Conservation (phyloP, 37 sponge, comb jelly and placozoan genomes). For the Geodia barretti region DNA sequence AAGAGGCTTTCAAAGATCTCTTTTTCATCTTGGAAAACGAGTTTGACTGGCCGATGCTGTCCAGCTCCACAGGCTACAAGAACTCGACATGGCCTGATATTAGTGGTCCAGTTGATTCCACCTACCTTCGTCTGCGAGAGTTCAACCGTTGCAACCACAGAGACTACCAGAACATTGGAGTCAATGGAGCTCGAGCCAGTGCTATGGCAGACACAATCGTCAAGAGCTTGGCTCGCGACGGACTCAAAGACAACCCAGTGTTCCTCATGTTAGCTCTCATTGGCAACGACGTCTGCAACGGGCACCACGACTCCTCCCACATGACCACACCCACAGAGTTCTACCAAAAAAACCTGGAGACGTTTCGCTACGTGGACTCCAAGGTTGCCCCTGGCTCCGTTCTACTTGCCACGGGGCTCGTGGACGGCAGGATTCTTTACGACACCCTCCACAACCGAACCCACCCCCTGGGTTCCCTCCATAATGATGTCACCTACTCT, state of each 20-base stretch:
- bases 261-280: conserved; percentile 70
- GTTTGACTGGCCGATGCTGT: conserved; percentile 95
- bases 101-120: conserved; percentile 81
- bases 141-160: conserved; percentile 90
- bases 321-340: conserved; percentile 95
- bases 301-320: conserved; percentile 68
- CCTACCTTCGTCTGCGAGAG: conserved; percentile 52
- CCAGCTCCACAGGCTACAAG: conserved; percentile 72
- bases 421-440: conserved; percentile 85
- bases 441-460: conserved; percentile 72
- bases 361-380: conserved; percentile 72
- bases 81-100: conserved; percentile 73
- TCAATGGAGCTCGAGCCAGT: conserved; percentile 83
- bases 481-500: conserved; percentile 82
- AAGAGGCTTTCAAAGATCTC: conserved; percentile 64
- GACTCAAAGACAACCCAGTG: conserved; percentile 62
- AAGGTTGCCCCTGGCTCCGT: conserved; percentile 69
- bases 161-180: conserved; percentile 92
- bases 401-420: conserved; percentile 72
- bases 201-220: conserved; percentile 66
- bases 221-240: conserved; percentile 57
- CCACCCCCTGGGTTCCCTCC: conserved; percentile 79
- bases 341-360: conserved; percentile 49
- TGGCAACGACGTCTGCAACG: conserved; percentile 92
- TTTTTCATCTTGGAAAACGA: conserved; percentile 84